A percentile compares a stretch with the other conserved stretches of the same genome.
phyloP scores from a whole-genome alignment of 2,113 vertebrate genomes.

The Hydropotes inermis region DNA sequence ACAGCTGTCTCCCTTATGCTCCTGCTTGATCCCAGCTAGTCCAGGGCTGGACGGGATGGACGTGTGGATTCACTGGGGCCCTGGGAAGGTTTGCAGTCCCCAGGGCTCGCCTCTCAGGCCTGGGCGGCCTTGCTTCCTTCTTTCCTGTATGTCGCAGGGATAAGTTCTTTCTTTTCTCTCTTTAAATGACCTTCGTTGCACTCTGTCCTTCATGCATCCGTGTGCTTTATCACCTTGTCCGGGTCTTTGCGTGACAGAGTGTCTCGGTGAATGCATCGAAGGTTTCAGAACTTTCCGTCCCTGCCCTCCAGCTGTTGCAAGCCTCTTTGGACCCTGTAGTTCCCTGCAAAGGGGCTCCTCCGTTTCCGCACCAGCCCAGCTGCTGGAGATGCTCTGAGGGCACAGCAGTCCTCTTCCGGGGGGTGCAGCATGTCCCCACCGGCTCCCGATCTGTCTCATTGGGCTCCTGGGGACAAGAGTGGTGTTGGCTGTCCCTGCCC shows the following conservation, averaged over 20 bases:
- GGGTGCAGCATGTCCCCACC: rapidly evolving
- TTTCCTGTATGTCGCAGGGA: background rate
- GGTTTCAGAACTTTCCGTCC: background rate
- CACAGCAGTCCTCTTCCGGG: background rate
- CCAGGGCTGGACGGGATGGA: rapidly evolving
- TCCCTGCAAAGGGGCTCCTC: background rate
- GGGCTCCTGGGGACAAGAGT: background rate
- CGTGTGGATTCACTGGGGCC: rapidly evolving
- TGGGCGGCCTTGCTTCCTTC: background rate
- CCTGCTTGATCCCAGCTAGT: background rate
- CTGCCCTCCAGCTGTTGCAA: background rate
- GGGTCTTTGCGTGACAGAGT: background rate
- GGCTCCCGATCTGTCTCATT: background rate
- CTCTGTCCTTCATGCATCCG: background rate
- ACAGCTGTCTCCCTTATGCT: background rate
- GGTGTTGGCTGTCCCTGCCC: background rate
- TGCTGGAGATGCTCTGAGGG: background rate
- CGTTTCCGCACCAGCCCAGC: rapidly evolving
- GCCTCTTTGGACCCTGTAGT: background rate
- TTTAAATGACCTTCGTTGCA: background rate
- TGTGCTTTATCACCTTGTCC: background rate
- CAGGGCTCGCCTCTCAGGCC: background rate
- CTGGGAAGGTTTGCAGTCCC: rapidly evolving
- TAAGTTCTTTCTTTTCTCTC: background rate
- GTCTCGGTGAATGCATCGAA: background rate